These are phyloP conservation scores for Malaclemys terrapin DNA, from an alignment of 2,113 vertebrate genomes.

Conservation along the genomic window DNA sequence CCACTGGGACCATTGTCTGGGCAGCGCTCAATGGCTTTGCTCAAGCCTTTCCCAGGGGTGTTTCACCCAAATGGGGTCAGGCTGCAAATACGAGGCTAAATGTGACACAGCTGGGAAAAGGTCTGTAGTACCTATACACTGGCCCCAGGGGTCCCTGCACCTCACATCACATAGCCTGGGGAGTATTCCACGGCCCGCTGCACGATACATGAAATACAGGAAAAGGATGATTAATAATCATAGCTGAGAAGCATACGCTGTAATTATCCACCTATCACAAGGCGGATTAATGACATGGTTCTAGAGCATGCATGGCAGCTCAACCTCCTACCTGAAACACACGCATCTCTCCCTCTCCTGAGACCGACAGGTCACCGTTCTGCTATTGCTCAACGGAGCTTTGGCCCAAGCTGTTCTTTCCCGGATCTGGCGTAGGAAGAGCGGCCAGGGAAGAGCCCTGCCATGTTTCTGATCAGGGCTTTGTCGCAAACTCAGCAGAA, in stretches of 20 bases:
- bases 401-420: background rate
- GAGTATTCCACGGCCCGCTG: background rate
- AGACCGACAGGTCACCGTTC: too few species aligned
- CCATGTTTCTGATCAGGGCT: accelerated
- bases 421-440: background rate
- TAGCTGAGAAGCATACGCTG: conserved; percentile 29
- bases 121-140: background rate
- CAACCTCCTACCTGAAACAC: background rate
- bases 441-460: background rate
- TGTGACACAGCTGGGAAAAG: accelerated
- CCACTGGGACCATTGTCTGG: background rate
- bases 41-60: background rate
- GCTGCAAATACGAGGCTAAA: background rate
- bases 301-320: background rate
- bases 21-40: background rate
- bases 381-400: too few species aligned
- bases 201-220: accelerated
- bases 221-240: conserved; percentile 39
- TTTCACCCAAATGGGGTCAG: background rate
- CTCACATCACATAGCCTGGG: accelerated
- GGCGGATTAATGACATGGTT: conserved; percentile 38
- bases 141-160: accelerated
- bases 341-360: too few species aligned
- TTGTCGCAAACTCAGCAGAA: accelerated
- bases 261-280: conserved; percentile 41